Percentiles rank a stretch among this genome's conserved stretches.
phyloP scores from a whole-genome alignment of 2,888 invertebrate species.

The Acanthopleura granulata region DNA sequence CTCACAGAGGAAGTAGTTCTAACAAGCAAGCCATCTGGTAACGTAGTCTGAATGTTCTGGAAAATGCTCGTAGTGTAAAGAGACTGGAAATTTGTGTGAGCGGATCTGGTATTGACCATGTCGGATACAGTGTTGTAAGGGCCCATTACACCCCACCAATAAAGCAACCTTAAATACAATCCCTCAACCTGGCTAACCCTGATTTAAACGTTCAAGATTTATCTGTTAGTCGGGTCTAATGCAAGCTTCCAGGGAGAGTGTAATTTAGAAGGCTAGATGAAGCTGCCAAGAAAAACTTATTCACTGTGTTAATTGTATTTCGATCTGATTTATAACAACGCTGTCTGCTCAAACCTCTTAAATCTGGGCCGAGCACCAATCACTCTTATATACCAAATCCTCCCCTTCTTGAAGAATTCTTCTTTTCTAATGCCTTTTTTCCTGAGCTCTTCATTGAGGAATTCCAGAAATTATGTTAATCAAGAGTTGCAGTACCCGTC shows the following conservation, averaged over 20 bases:
- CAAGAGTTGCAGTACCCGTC: no score
- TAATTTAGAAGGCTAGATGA: slow-evolving; percentile 8
- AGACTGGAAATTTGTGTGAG: neutral
- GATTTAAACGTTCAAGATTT: neutral
- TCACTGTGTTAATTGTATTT: slow-evolving; percentile 18
- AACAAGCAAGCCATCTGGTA: no score
- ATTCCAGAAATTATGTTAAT: no score
- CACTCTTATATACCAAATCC: no score
- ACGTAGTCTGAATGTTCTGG: no score
- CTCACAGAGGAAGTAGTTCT: no score
- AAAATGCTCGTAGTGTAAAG: no score
- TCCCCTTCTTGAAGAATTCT: no score
- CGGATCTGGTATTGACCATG: neutral
- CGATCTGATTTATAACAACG: slow-evolving; percentile 15
- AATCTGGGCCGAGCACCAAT: no score
- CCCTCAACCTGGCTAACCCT: neutral
- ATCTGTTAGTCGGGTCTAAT: neutral
- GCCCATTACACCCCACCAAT: neutral
- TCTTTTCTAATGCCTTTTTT: no score
- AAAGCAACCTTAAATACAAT: slow-evolving; percentile 1
- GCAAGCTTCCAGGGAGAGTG: neutral
- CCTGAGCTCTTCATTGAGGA: no score
- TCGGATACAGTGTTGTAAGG: neutral
- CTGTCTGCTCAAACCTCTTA: neutral
- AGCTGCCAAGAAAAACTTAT: slow-evolving; percentile 15